phyloP scores from a whole-genome alignment of 2,888 invertebrate genomes.

The Macaria liturata region DNA sequence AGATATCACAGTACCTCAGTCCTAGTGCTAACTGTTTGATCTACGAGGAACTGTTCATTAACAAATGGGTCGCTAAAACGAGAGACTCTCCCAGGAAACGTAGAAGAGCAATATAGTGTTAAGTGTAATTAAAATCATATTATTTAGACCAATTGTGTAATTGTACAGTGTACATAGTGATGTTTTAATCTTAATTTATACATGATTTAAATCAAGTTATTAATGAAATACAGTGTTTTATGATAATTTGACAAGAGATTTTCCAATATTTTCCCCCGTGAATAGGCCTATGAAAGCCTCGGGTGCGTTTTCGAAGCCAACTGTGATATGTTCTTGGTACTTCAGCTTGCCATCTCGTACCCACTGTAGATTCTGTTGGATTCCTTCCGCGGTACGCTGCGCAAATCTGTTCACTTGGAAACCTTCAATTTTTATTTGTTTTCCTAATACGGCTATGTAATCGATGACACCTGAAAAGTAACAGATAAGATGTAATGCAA shows the following conservation, averaged over 20 bases:
- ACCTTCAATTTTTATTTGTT: slow-evolving; percentile 86
- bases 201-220: no score
- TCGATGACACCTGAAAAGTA: no score
- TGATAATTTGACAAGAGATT: slow-evolving; percentile 85
- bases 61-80: slow-evolving; percentile 41
- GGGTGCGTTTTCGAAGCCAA: slow-evolving; percentile 86
- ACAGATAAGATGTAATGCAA: no score
- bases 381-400: slow-evolving; percentile 82
- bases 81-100: slow-evolving; percentile 44
- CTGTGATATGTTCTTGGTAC: slow-evolving; percentile 85
- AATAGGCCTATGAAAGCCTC: slow-evolving; percentile 85
- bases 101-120: slow-evolving; percentile 43
- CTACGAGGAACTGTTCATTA: slow-evolving; percentile 73
- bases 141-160: neutral
- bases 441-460: slow-evolving; percentile 49
- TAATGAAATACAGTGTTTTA: slow-evolving; percentile 22
- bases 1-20: slow-evolving; percentile 69
- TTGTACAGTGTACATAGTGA: neutral
- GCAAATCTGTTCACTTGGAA: slow-evolving; percentile 80
- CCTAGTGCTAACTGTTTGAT: slow-evolving; percentile 58
- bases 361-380: slow-evolving; percentile 84
- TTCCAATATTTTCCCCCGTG: slow-evolving; percentile 85
- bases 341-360: slow-evolving; percentile 86
- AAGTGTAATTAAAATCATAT: slow-evolving; percentile 1
- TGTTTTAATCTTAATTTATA: neutral